A percentile compares a stretch with the other conserved stretches of the same genome.
phyloP scores from a whole-genome alignment of 1,140 invertebrate species.

The Elymnias hypermnestra region DNA sequence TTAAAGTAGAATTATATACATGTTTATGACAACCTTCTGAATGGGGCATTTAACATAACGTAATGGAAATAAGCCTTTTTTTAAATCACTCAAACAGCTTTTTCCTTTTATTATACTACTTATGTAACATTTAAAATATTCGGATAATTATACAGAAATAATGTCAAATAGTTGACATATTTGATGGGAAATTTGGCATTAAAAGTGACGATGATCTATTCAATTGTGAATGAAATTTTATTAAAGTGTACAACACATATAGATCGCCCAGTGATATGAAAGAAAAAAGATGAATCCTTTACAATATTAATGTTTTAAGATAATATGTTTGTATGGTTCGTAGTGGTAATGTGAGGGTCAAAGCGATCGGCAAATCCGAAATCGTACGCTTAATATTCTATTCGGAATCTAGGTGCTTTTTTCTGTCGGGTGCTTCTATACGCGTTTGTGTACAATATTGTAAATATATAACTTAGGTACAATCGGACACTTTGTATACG shows the following conservation, averaged over 20 bases:
- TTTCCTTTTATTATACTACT: too few relatives aligned
- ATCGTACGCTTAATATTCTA: slow-evolving; percentile 66
- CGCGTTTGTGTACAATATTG: slow-evolving; percentile 65
- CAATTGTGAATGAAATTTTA: background rate
- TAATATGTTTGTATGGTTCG: slow-evolving; percentile 2
- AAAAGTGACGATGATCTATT: background rate
- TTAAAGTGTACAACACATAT: slow-evolving; percentile 7
- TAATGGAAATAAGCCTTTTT: too few relatives aligned
- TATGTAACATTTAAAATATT: too few relatives aligned
- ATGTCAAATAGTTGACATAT: too few relatives aligned
- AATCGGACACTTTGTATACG: slow-evolving; percentile 32
- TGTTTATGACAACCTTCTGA: too few relatives aligned
- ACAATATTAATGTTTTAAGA: background rate
- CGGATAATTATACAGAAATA: too few relatives aligned
- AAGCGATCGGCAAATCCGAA: slow-evolving; percentile 46
- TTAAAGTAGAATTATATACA: too few relatives aligned
- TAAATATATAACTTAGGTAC: slow-evolving; percentile 63
- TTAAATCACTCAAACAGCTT: too few relatives aligned
- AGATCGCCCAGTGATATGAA: slow-evolving; percentile 45
- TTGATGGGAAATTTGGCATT: too few relatives aligned
- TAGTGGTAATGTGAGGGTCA: slow-evolving; percentile 30
- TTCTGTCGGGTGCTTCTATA: slow-evolving; percentile 73
- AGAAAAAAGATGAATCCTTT: background rate
- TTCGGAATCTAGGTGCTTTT: slow-evolving; percentile 72
- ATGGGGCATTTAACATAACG: too few relatives aligned